Evolutionary conservation across 2,113 vertebrate species (phyloP).

Genomic region (Phylloscopus whistleri): DNA sequence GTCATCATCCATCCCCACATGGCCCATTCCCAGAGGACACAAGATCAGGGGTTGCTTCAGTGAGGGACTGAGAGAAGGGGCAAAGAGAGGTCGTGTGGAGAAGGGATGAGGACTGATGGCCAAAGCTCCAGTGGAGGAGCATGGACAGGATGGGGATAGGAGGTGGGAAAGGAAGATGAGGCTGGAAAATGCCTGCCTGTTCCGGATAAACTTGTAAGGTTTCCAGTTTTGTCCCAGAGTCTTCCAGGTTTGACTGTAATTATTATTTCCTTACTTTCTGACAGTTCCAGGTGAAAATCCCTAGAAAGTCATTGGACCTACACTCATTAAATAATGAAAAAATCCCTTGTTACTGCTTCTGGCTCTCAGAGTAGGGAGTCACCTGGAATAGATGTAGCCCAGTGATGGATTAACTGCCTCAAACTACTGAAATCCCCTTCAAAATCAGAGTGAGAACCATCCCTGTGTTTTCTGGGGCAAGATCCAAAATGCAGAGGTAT

Average conservation of each 20-base stretch:
- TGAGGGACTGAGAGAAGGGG: background rate
- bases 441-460: background rate
- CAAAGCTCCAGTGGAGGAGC: background rate
- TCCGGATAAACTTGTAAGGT: accelerated
- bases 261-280: background rate
- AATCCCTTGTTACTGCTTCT: background rate
- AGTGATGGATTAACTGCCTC: background rate
- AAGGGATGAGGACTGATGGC: background rate
- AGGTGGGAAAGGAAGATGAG: background rate
- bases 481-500: background rate
- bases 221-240: background rate
- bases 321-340: background rate
- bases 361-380: background rate
- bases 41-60: background rate
- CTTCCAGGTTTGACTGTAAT: background rate
- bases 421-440: background rate
- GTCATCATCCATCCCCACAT: background rate
- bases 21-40: background rate
- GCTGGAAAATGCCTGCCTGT: background rate
- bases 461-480: background rate
- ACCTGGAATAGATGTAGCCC: background rate
- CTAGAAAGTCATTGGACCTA: background rate
- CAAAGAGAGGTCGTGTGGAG: background rate
- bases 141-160: background rate
- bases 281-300: background rate